Conservation (phyloP, 2,113 vertebrate genomes). For the Thamnaconus septentrionalis region DNA sequence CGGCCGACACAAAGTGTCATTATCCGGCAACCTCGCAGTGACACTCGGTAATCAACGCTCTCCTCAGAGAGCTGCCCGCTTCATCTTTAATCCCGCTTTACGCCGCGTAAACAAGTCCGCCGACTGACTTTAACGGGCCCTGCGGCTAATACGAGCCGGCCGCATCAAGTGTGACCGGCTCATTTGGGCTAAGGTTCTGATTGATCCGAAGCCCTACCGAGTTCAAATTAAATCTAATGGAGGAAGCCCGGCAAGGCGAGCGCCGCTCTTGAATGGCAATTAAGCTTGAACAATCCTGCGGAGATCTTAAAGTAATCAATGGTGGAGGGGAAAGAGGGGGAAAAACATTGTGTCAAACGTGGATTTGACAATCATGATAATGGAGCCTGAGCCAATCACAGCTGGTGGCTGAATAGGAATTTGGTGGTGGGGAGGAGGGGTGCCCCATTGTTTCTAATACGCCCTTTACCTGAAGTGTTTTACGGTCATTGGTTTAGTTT, state of each 20-base stretch:
- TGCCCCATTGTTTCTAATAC: not conserved
- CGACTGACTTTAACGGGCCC: not conserved
- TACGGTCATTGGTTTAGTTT: slow-evolving; percentile 12
- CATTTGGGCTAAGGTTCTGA: slow-evolving; percentile 28
- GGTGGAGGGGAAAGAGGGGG: not conserved
- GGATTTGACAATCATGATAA: slow-evolving; percentile 11
- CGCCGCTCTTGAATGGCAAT: slow-evolving; percentile 2
- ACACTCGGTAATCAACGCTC: too few relatives aligned
- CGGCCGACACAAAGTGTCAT: too few relatives aligned
- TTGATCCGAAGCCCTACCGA: slow-evolving; percentile 15
- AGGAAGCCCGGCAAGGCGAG: slow-evolving; percentile 5
- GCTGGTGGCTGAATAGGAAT: slow-evolving; percentile 24
- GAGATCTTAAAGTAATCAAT: slow-evolving; percentile 4
- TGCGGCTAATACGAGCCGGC: not conserved
- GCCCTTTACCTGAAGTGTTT: slow-evolving; percentile 8
- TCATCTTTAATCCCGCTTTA: slow-evolving; percentile 6
- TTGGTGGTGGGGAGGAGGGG: not conserved
- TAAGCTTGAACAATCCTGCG: slow-evolving; percentile 1
- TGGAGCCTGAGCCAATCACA: slow-evolving; percentile 13
- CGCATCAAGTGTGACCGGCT: slow-evolving; percentile 2
- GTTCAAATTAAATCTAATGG: slow-evolving; percentile 25
- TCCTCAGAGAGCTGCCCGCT: too few relatives aligned
- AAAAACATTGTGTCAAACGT: not conserved
- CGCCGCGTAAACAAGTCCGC: slow-evolving; percentile 11
- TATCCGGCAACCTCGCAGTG: too few relatives aligned